Evolutionary conservation across 2,797 vertebrate genomes (phyloP).

Genomic region (Peromyscus attwateri): DNA sequence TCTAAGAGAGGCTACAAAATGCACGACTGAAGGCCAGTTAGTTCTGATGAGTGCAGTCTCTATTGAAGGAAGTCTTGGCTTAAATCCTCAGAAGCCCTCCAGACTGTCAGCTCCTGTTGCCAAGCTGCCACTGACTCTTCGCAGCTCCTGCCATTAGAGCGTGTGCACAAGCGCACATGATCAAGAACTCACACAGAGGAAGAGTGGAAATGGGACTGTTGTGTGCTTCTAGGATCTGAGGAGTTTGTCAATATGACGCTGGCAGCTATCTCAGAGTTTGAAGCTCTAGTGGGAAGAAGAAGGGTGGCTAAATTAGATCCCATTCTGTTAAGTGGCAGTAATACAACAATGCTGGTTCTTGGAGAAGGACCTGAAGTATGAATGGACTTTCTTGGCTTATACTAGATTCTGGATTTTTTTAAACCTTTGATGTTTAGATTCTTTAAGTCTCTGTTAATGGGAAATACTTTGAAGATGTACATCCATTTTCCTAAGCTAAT

Average conservation of each 20-base stretch:
- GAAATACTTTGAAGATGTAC: neutral
- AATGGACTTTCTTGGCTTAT: neutral
- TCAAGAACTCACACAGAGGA: neutral
- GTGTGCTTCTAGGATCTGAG: too few relatives aligned
- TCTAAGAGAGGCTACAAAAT: slow-evolving; percentile 7
- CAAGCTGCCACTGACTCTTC: neutral
- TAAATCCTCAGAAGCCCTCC: neutral
- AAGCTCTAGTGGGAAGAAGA: neutral
- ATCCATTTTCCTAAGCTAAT: neutral
- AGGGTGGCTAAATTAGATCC: neutral
- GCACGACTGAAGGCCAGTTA: neutral
- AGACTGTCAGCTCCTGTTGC: neutral
- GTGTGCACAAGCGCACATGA: too few relatives aligned
- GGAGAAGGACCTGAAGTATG: neutral
- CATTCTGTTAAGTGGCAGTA: neutral
- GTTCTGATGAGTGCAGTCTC: neutral
- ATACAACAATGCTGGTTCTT: neutral
- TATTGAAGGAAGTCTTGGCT: neutral
- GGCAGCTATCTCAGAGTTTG: neutral
- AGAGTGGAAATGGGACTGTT: neutral
- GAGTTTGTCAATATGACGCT: neutral
- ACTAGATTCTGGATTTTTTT: neutral
- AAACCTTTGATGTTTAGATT: neutral
- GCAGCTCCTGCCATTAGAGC: neutral
- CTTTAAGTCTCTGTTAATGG: neutral